Evolutionary conservation across 2,113 vertebrate species (phyloP).

Genomic region (Elephantulus edwardii): DNA sequence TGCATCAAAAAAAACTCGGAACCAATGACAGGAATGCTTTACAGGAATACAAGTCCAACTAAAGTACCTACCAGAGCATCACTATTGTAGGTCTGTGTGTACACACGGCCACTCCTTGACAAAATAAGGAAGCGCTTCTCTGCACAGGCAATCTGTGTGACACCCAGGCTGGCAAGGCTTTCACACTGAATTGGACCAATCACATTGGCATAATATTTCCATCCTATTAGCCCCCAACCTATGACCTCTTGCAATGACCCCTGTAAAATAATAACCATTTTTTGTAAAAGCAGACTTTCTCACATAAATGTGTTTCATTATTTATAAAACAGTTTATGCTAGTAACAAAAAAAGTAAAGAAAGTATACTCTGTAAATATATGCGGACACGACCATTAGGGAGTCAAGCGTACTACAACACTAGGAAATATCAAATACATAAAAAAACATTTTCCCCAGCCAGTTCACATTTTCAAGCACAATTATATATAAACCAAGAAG

Average conservation of each 20-base stretch:
- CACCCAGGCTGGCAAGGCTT: slow-evolving; percentile 92
- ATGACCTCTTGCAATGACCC: slow-evolving; percentile 96
- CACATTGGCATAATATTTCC: slow-evolving; percentile 96
- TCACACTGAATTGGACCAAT: slow-evolving; percentile 96
- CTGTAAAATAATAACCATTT: slow-evolving; percentile 78
- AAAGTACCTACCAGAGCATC: slow-evolving; percentile 90
- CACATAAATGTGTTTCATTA: background rate
- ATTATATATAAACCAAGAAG: background rate
- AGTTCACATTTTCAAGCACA: rapidly evolving
- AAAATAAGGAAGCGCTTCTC: slow-evolving; percentile 96
- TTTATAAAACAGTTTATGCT: background rate
- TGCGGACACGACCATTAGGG: no score
- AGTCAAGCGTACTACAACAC: no score
- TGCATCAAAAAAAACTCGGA: no score
- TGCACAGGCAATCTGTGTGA: slow-evolving; percentile 94
- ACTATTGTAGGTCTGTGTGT: slow-evolving; percentile 96
- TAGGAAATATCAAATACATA: no score
- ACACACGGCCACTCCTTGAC: slow-evolving; percentile 93
- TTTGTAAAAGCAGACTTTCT: background rate
- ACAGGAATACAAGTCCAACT: no score
- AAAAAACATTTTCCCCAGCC: no score
- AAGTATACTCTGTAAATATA: no score
- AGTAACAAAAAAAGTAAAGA: slow-evolving; percentile 11
- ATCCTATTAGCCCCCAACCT: slow-evolving; percentile 96
- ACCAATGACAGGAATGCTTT: no score